Evolutionary conservation across 2,113 vertebrate genomes (phyloP).

Genomic region (Saguinus midas): DNA sequence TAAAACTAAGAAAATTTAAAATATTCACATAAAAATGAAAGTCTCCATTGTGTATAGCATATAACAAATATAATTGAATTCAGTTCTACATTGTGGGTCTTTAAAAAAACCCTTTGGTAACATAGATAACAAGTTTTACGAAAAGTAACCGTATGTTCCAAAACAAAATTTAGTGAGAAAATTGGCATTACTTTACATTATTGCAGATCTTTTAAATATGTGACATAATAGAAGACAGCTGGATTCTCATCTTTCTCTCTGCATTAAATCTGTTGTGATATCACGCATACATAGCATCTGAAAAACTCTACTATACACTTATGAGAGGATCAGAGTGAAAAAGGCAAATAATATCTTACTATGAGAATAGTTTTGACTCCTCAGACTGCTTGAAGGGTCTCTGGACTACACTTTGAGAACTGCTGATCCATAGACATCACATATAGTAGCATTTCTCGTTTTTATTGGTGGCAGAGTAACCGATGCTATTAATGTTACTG

Average conservation of each 20-base stretch:
- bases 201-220: not conserved
- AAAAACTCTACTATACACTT: not conserved
- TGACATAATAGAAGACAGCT: not conserved
- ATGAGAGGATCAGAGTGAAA: not conserved
- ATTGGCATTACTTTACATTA: not conserved
- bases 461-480: not conserved
- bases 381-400: not conserved
- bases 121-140: not conserved
- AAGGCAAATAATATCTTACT: not conserved
- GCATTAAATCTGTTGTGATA: not conserved
- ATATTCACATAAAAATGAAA: not conserved
- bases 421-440: not conserved
- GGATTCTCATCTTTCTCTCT: not conserved
- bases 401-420: not conserved
- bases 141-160: not conserved
- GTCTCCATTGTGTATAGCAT: too few species aligned
- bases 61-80: too few species aligned
- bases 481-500: not conserved
- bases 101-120: not conserved
- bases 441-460: not conserved
- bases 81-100: too few species aligned
- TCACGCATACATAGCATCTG: not conserved
- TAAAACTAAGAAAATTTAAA: slow-evolving; percentile 29
- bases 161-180: not conserved
- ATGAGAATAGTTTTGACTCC: not conserved